Base-by-base conservation (phyloP, 2,888 invertebrate species). In the Scaptomyza flava region DNA sequence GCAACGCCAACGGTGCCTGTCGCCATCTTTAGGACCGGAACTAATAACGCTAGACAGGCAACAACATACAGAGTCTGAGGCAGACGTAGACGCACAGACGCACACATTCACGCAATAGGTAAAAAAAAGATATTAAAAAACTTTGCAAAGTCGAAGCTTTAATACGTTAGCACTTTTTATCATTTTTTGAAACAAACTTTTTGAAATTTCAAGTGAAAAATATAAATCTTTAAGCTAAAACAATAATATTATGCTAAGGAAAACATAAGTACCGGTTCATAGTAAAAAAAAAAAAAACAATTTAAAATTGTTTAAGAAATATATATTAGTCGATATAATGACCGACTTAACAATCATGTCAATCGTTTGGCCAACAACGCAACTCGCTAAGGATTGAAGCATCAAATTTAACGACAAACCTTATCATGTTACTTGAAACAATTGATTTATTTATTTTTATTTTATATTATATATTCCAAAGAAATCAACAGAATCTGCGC, bases 21-120 rank as follows among this genome's bases (percentile, higher is more conserved):
- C 50, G 56, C 27, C 73, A 51, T 27, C 48, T 20, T 34, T 30
- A 23, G 63, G 52, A 48, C 57, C 23, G 60, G 46, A 68, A 59
- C 58, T 71, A 72, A 74, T 69, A 72, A 62, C 41, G 69, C 75
- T 65, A 84, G 81, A 75, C 87, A 83, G 20, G 43, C 53, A 52
- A 11, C 51, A 60, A 6, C 63, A 60, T 34, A 57, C 45, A 36
- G 43, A 17, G 4, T 12, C 57, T 53, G 34, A n/a, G 47, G 30
- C 60, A 50, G 20, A 53, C 23, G 27, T 43, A 38, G 47, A 53
- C 46, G 23, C 33, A 17, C 31, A 46, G 31, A 38, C 36, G 3
- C 48, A 17, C 8, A 17, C 14, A 61, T 14, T 14, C 27, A 14
- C n/a, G 17, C 31, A 33, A 12, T 14, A 6, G 20, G 36, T n/a